Conservation (phyloP, 2,113 vertebrate species). For the Pithys albifrons region DNA sequence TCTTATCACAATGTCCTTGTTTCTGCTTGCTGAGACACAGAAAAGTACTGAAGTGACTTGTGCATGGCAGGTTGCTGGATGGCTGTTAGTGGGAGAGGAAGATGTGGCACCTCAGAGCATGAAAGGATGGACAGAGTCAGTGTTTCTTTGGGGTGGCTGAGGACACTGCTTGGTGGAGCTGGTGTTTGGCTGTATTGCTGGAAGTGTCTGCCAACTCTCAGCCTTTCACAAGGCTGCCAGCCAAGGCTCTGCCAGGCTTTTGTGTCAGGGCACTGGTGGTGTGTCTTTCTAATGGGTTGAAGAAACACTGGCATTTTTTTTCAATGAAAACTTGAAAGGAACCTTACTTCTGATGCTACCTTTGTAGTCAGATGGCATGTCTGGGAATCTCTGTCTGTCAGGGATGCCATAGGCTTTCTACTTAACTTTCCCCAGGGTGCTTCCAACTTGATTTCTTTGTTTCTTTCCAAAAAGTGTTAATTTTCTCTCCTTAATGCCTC, state of each 20-base stretch:
- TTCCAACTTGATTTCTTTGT: not conserved
- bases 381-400: not conserved
- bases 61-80: not conserved
- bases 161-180: not conserved
- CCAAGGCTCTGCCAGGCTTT: not conserved
- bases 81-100: not conserved
- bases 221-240: not conserved
- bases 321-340: not conserved
- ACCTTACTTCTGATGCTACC: not conserved
- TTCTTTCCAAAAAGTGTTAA: not conserved
- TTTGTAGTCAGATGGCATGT: not conserved
- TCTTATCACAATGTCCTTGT: not conserved
- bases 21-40: not conserved
- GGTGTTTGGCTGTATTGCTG: not conserved
- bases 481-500: not conserved
- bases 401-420: not conserved
- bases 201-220: not conserved
- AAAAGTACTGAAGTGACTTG: not conserved
- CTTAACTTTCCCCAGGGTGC: not conserved
- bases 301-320: not conserved
- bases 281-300: not conserved
- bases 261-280: accelerated
- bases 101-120: not conserved
- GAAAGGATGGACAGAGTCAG: not conserved
- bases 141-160: not conserved